phyloP scores from a whole-genome alignment of 1,140 invertebrate species.

The Hormaphis cornu region DNA sequence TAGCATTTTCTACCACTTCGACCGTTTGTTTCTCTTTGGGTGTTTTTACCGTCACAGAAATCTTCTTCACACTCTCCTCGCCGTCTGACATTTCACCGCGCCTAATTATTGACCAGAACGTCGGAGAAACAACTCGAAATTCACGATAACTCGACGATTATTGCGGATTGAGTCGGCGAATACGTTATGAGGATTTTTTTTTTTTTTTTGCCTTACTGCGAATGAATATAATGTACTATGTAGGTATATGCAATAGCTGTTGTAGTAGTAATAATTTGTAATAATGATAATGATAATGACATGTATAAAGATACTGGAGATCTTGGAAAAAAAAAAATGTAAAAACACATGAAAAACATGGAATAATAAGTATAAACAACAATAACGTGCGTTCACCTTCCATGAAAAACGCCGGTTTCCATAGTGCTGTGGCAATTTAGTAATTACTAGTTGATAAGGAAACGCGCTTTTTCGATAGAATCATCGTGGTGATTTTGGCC shows the following conservation, averaged over 20 bases:
- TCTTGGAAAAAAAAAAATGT: neutral
- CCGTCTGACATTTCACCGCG: slow-evolving; percentile 42
- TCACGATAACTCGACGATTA: neutral
- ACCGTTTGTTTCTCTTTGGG: slow-evolving; percentile 88
- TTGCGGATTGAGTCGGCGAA: neutral
- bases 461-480: slow-evolving; percentile 10
- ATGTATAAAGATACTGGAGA: slow-evolving; percentile 16
- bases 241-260: too few species aligned
- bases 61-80: slow-evolving; percentile 48
- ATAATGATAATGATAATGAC: slow-evolving; percentile 20
- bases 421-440: neutral
- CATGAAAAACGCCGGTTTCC: slow-evolving; percentile 10
- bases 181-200: neutral
- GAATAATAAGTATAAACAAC: neutral
- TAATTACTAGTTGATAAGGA: slow-evolving; percentile 10
- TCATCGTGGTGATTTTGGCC: too few species aligned
- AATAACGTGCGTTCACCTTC: neutral
- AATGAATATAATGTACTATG: too few species aligned
- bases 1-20: slow-evolving; percentile 73
- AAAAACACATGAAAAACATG: neutral
- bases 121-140: too few species aligned
- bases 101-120: neutral
- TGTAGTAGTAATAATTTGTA: neutral
- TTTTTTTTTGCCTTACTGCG: neutral
- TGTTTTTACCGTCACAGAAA: slow-evolving; percentile 89